A percentile compares a stretch with the other conserved stretches of the same genome.
Conservation (phyloP, 2,888 invertebrate genomes). For the Conomelus anceps region DNA sequence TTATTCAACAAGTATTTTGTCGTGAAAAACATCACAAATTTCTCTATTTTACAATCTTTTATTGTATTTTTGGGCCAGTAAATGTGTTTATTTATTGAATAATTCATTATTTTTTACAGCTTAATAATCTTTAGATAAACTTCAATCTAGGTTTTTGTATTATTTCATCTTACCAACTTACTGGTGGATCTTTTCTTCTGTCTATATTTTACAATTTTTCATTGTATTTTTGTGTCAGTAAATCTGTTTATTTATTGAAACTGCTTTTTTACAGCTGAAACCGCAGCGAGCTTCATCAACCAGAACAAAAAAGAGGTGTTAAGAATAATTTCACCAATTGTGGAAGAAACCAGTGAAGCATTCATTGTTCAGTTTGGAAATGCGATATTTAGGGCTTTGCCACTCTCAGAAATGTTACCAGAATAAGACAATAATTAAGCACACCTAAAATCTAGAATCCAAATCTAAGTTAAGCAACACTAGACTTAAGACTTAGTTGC, state of each 20-base stretch:
- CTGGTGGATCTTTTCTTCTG: too few species aligned
- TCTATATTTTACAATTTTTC: background rate
- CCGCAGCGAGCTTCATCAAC: conserved; percentile 64
- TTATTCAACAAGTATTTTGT: too few species aligned
- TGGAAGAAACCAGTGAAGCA: conserved; percentile 58
- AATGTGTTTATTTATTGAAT: too few species aligned
- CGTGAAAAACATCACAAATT: too few species aligned
- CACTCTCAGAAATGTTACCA: conserved; percentile 36
- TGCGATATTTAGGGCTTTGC: conserved; percentile 34
- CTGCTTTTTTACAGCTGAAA: conserved; percentile 49
- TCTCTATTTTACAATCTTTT: too few species aligned
- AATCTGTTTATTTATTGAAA: background rate
- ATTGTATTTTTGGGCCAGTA: too few species aligned
- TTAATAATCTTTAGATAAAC: too few species aligned
- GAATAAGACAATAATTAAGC: conserved; percentile 4
- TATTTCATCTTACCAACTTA: too few species aligned
- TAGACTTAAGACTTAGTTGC: background rate
- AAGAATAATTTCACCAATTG: conserved; percentile 61
- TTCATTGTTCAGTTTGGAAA: conserved; percentile 46
- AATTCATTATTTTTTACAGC: too few species aligned
- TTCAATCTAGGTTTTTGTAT: too few species aligned
- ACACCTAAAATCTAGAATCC: background rate
- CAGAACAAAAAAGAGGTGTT: conserved; percentile 57
- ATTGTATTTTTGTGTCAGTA: background rate
- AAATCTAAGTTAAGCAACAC: background rate